phyloP scores from a whole-genome alignment of 1,140 invertebrate genomes.

The Idris sp. region DNA sequence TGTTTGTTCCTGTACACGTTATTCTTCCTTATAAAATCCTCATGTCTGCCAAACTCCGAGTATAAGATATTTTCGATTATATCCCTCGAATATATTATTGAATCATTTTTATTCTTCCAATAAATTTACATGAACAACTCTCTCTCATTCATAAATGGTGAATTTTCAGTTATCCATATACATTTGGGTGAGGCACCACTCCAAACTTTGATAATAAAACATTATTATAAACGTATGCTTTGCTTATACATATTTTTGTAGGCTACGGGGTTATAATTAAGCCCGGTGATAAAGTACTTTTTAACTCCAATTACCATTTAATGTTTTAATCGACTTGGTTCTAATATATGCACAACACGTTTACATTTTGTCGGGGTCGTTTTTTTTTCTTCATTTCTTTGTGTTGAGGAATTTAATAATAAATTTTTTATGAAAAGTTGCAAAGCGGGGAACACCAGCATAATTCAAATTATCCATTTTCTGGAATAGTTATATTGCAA shows the following conservation, averaged over 20 bases:
- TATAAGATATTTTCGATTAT: conserved; percentile 11
- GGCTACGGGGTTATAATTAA: conserved; percentile 35
- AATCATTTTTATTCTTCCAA: too few species aligned
- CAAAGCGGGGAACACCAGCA: too few species aligned
- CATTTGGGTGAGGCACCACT: too few species aligned
- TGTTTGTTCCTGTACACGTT: conserved; percentile 22
- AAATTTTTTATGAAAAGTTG: too few species aligned
- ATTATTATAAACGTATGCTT: too few species aligned
- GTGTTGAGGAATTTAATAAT: too few species aligned
- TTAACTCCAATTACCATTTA: conserved; percentile 40
- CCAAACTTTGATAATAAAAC: too few species aligned
- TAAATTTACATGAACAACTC: too few species aligned
- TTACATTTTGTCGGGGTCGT: too few species aligned
- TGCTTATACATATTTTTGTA: conserved; percentile 30
- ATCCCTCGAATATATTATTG: neutral
- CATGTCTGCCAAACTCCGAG: conserved; percentile 8
- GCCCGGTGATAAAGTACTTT: conserved; percentile 33
- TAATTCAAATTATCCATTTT: conserved; percentile 19
- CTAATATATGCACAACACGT: conserved; percentile 30
- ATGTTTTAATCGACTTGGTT: conserved; percentile 42
- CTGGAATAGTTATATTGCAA: conserved; percentile 6
- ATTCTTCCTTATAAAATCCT: conserved; percentile 13
- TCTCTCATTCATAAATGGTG: too few species aligned
- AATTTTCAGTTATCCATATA: too few species aligned
- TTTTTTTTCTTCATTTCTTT: too few species aligned